Evolutionary conservation across 2,113 vertebrate species (phyloP), one percentile per base, ranked within the genome.

Genomic region (Neolamprologus tretocephalus): DNA sequence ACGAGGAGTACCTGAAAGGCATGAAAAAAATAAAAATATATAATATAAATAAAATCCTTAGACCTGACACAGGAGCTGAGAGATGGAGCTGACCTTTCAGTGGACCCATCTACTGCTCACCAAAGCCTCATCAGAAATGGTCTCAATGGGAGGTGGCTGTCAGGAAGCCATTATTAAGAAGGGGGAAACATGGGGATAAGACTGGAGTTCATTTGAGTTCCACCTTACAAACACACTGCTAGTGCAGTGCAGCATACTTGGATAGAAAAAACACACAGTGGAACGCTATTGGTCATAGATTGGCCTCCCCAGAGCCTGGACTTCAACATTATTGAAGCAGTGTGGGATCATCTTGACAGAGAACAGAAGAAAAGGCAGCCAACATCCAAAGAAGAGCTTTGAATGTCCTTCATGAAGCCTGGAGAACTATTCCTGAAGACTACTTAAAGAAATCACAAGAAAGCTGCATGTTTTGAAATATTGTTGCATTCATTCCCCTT

Each of bases 201-300:
- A 31, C 57, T 61, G 0, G 57, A 61, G 57, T 61, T 61, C 8
- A 61, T 61, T 33, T 33, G 28, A 61, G 55, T 58, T 61, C 57
- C 26, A 61, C 16, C 57, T 4, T 33, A 0, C 57, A 61, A 61
- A 61, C 16, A 33, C 57, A 61, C 26, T 31, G 55, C 55, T 31
- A 31, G 55, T 17, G 55, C 55, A 31, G 55, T 28, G 14, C 8
- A 31, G 57, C 57, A 17, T 61, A 61, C 57, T 31, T 58, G 26
- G 57, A 58, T 17, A 58, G 26, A 33, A 33, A 33, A 31, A 5
- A 9, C 16, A 16, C 55, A 61, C 8, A 61, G 14, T 61, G 26
- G 14, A 19, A 33, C 2, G 0, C 28, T 33, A 33, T 19, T 0
- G 2, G 57, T 61, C 28, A 61, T 61, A 0, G 57, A 61, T 61